These are phyloP conservation scores for Bathynomus jamesi DNA, from an alignment of 1,140 invertebrate species.

Conservation along the genomic window DNA sequence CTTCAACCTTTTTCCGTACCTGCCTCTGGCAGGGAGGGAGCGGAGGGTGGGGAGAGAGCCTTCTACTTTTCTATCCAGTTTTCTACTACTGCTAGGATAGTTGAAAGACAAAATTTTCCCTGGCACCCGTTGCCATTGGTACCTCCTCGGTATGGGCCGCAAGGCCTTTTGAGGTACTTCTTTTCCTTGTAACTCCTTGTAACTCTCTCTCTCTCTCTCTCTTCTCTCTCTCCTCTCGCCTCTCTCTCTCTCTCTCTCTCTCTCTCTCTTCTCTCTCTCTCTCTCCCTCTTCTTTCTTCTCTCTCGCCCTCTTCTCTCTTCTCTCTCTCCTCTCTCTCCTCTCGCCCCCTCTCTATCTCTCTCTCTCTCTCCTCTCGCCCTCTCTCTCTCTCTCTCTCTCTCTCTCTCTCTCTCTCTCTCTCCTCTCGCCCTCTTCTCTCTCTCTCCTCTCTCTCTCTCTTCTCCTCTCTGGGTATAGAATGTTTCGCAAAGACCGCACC, in stretches of 20 bases:
- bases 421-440: background rate
- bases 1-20: no score
- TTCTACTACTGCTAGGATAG: no score
- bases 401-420: background rate
- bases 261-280: background rate
- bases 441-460: background rate
- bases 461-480: background rate
- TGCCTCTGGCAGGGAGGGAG: no score
- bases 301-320: background rate
- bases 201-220: background rate
- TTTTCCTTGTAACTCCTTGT: background rate
- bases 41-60: no score
- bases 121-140: no score
- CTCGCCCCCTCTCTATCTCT: background rate
- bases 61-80: no score
- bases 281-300: background rate
- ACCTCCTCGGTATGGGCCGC: no score
- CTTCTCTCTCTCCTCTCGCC: background rate
- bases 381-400: background rate
- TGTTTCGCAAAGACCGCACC: no score
- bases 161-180: no score
- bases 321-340: background rate
- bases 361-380: background rate
- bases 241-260: background rate
- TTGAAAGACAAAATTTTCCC: no score